Evolutionary conservation across 1,140 invertebrate genomes (phyloP).

Genomic region (Drosophila baimaii): DNA sequence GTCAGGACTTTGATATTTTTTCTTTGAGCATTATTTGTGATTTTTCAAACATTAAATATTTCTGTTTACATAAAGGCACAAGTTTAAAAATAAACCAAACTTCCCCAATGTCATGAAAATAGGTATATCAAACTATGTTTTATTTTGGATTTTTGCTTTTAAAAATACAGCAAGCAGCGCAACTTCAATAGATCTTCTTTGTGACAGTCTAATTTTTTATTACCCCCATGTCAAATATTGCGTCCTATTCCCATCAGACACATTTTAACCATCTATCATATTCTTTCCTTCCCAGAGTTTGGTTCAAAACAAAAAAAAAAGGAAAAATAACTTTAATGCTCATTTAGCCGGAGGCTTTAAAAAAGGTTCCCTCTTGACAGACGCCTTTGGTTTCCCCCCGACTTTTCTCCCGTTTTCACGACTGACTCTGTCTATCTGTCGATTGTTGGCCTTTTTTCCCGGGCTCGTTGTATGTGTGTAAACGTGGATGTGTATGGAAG

Average conservation of each 20-base stretch:
- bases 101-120: not conserved
- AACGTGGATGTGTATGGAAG: not conserved
- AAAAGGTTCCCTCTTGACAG: slow-evolving; percentile 51
- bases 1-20: not conserved
- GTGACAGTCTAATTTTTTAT: slow-evolving; percentile 14
- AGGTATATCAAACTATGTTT: not conserved
- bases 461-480: slow-evolving; percentile 2
- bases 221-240: not conserved
- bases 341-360: slow-evolving; percentile 69
- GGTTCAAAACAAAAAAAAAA: slow-evolving; percentile 12
- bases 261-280: slow-evolving; percentile 54
- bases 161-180: not conserved
- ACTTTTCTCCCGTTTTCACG: slow-evolving; percentile 16
- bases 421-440: slow-evolving; percentile 34
- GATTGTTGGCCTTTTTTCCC: slow-evolving; percentile 48
- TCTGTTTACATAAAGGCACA: too few relatives aligned
- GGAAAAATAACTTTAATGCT: slow-evolving; percentile 59
- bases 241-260: not conserved
- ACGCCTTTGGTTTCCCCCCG: slow-evolving; percentile 2
- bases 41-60: too few relatives aligned
- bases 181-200: slow-evolving; percentile 7
- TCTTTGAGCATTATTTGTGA: not conserved
- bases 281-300: slow-evolving; percentile 13
- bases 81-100: too few relatives aligned
- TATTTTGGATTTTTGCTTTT: not conserved